Conservation (phyloP, 2,113 vertebrate species). For the Aptenodytes forsteri region DNA sequence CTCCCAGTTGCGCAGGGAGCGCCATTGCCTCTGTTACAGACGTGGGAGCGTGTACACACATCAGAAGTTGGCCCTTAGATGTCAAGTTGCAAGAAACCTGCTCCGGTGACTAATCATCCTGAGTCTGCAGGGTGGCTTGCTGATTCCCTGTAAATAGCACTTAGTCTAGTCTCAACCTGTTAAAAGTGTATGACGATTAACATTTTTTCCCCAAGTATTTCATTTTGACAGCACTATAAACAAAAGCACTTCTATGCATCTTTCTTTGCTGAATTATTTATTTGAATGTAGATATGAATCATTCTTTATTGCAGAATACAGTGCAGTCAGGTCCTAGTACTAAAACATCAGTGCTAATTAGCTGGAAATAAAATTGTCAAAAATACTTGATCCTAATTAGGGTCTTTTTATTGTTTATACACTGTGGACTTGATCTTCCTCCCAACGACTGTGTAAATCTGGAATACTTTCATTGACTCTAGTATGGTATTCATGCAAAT, state of each 20-base stretch:
- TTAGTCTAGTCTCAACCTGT: background rate
- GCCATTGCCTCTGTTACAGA: background rate
- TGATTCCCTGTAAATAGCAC: background rate
- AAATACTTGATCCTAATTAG: constrained; percentile 64
- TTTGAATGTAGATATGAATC: constrained; percentile 46
- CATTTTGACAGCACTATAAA: constrained; percentile 37
- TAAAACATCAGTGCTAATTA: constrained; percentile 65
- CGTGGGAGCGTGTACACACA: rapidly evolving
- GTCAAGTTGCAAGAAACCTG: background rate
- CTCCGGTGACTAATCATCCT: background rate
- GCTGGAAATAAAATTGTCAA: constrained; percentile 68
- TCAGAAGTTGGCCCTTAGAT: background rate
- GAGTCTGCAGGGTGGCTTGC: background rate
- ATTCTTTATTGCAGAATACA: background rate
- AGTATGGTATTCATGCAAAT: background rate
- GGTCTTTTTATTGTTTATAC: constrained; percentile 26
- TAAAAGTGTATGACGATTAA: background rate
- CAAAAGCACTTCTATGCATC: constrained; percentile 4
- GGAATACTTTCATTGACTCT: background rate
- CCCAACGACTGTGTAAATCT: constrained; percentile 13
- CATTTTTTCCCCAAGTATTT: background rate
- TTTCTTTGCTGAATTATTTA: constrained; percentile 59
- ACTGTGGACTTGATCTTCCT: constrained; percentile 16
- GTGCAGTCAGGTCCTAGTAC: constrained; percentile 17
- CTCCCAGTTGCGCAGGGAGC: background rate